A percentile compares a stretch with the other conserved stretches of the same genome.
Evolutionary conservation across 2,888 invertebrate genomes (phyloP).

Genomic region (Cosmorhoe ocellata): DNA sequence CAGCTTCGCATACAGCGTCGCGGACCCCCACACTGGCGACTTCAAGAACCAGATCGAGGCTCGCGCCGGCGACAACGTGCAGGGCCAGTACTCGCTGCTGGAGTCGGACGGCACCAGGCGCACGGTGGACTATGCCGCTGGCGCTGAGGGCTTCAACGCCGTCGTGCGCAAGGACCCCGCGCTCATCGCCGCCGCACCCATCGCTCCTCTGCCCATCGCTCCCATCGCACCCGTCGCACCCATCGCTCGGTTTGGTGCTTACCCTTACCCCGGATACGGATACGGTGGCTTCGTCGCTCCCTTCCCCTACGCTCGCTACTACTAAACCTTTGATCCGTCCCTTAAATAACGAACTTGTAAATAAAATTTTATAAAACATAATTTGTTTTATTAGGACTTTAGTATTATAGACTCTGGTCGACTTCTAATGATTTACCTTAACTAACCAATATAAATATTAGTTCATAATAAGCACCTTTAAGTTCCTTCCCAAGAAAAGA

Average conservation of each 20-base stretch:
- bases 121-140: slow-evolving; percentile 82
- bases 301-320: slow-evolving; percentile 36
- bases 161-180: slow-evolving; percentile 75
- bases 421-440: not conserved
- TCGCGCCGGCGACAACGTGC: slow-evolving; percentile 74
- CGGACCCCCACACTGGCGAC: slow-evolving; percentile 81
- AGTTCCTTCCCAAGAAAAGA: too few species aligned
- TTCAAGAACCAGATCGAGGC: slow-evolving; percentile 79
- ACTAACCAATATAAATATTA: too few species aligned
- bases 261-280: slow-evolving; percentile 28
- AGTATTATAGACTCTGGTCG: too few species aligned
- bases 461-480: too few species aligned
- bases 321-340: slow-evolving; percentile 29
- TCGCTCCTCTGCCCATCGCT: slow-evolving; percentile 39
- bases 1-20: slow-evolving; percentile 81
- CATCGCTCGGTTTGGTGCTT: slow-evolving; percentile 29
- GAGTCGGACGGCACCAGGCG: slow-evolving; percentile 80
- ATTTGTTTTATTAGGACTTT: not conserved
- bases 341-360: slow-evolving; percentile 25
- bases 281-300: slow-evolving; percentile 26
- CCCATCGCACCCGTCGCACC: slow-evolving; percentile 26
- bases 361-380: slow-evolving; percentile 19
- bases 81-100: slow-evolving; percentile 79
- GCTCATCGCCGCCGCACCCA: slow-evolving; percentile 44
- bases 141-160: slow-evolving; percentile 78